Evolutionary conservation across 1,140 invertebrate species (phyloP), one percentile per base, ranked within the genome.

Genomic region (Papilio glaucus): DNA sequence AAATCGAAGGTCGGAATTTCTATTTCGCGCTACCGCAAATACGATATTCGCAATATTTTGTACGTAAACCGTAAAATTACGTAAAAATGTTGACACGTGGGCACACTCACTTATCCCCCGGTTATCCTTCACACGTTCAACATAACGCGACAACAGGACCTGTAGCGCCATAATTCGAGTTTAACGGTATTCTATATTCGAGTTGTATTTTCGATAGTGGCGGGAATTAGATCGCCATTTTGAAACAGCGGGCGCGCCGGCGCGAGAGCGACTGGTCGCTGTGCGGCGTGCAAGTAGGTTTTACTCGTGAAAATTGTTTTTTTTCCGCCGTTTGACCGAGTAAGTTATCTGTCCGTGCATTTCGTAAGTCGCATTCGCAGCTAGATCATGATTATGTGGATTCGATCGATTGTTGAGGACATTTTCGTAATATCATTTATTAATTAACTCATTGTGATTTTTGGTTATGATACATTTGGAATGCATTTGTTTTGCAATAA

Each of bases 211-310:
- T 69, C 45, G 67, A 49, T 69, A 53, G 13, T 69, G 67, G 76
- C 61, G 75, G 74, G 73, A 80, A 76, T 62, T 65, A 79, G 49
- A 77, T 74, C 74, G 79, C 77, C 81, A 83, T 83, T 74, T 79
- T 83, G 67, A 72, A 77, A 77, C 65, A 77, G 76, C 77, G 77
- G 74, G 72, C 79, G 61, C 80, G 85, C 74, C 77, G 72, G 85
- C 85, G 79, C 80, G 63, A 73, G 78, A 85, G 86, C 79, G 83
- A 88, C 86, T 88, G 86, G 82, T 79, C 76, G 72, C 33, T 73
- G 71, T 68, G 69, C 63, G 65, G 63, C 26, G 33, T 72, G 79
- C 72, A 75, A 82, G 76, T 74, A 81, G 71, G 77, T 83, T 83
- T 85, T 84, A 73, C 75, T 79, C 72, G 75, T 78, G 78, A 77